These are phyloP conservation scores for Macrophya alboannulata DNA, from an alignment of 2,888 invertebrate genomes.

Conservation along the genomic window DNA sequence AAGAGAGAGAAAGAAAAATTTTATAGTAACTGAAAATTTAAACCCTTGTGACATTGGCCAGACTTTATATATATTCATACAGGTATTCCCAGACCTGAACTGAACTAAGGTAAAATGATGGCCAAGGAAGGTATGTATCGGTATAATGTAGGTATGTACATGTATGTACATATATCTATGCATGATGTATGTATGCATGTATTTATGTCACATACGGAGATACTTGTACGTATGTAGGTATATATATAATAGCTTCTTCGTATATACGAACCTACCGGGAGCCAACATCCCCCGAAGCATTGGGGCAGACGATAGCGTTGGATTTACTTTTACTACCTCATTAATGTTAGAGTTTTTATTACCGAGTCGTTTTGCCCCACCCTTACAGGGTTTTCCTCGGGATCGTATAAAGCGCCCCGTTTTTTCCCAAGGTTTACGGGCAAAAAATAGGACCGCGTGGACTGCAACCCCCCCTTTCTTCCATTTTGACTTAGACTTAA, in stretches of 20 bases:
- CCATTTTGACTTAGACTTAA: background rate
- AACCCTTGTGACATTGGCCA: background rate
- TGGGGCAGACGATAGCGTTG: conserved; percentile 70
- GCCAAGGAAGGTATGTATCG: conserved; percentile 4
- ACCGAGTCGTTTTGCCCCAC: conserved; percentile 63
- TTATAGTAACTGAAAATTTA: background rate
- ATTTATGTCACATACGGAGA: background rate
- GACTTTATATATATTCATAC: conserved; percentile 19
- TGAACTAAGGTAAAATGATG: conserved; percentile 19
- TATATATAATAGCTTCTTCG: too few species aligned
- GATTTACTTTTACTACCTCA: conserved; percentile 77
- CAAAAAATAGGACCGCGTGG: conserved; percentile 13
- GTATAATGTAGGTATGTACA: background rate
- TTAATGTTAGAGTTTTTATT: conserved; percentile 77
- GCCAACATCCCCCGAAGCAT: conserved; percentile 29
- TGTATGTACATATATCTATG: too few species aligned
- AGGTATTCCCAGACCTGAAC: conserved; percentile 21
- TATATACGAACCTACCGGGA: background rate
- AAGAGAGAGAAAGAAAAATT: background rate
- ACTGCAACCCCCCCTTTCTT: background rate
- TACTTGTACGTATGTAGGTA: background rate
- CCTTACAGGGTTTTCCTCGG: conserved; percentile 61
- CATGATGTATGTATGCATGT: background rate
- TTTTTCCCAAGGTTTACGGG: conserved; percentile 68
- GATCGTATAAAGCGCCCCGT: conserved; percentile 69